These are phyloP conservation scores for Micromussa lordhowensis DNA, from an alignment of 92 coral and sea anemone species.

Conservation along the genomic window DNA sequence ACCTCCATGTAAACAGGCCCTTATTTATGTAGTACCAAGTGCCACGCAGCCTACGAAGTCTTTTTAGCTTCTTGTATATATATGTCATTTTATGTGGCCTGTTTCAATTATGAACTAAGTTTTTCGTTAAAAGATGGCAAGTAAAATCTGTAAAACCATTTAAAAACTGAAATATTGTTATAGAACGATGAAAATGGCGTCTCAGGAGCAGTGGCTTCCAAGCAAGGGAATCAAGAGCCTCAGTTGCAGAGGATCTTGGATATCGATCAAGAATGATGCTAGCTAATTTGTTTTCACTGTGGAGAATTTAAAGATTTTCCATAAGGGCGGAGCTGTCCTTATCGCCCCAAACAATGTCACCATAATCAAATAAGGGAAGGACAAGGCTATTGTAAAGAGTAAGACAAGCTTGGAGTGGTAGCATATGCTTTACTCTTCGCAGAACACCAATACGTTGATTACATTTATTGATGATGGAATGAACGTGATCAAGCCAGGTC, in stretches of 20 bases:
- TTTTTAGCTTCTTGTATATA: no score
- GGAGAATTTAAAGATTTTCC: no score
- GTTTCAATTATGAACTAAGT: no score
- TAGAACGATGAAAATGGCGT: slow-evolving; percentile 3
- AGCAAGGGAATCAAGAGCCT: slow-evolving; percentile 15
- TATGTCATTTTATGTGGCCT: no score
- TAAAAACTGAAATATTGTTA: not conserved
- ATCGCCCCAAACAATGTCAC: slow-evolving; percentile 11
- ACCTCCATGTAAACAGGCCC: no score
- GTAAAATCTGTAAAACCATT: no score
- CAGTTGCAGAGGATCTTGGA: slow-evolving; percentile 25
- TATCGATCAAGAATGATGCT: slow-evolving; percentile 25
- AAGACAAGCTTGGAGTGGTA: slow-evolving; percentile 4
- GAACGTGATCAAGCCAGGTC: slow-evolving; percentile 1
- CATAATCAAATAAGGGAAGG: not conserved
- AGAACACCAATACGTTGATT: not conserved
- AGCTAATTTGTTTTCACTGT: slow-evolving; percentile 28
- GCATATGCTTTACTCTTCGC: not conserved
- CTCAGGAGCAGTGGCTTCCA: slow-evolving; percentile 28
- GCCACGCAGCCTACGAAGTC: no score
- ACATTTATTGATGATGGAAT: not conserved
- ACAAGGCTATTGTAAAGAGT: slow-evolving; percentile 3
- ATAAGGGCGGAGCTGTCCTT: no score
- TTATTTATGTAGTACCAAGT: no score
- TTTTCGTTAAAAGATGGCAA: no score